Base-by-base conservation (phyloP, 2,113 vertebrate species). In the Clarias gariepinus region DNA sequence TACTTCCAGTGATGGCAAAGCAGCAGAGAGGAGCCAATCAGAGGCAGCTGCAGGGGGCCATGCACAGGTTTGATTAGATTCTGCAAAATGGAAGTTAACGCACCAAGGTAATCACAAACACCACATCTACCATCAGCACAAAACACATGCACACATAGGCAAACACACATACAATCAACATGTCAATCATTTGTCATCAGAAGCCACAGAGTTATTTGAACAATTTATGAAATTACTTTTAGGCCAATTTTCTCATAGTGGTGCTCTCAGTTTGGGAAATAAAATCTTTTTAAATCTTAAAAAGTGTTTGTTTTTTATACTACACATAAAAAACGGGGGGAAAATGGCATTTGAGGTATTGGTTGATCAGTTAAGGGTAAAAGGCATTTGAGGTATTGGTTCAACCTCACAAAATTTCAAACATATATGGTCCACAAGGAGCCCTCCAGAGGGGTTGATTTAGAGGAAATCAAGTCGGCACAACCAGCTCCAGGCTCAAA, bases 41-140 rank as follows among this genome's bases (percentile, higher is more conserved):
- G 77, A 84, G 58, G 53, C 76, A 88, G 74, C 89, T 69, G 33
- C 76, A 57, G 89, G 87, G 85, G 86, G 82, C 69, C 81, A 84
- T 52, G 87, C 76, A 81, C 82, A 47, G 79, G 84, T 66, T 78
- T 90, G 89, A 90, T 90, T 90, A 88, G 89, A 86, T 88, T 88
- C 76, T 1, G 55, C 77, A 81, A 86, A 86, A 85, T 88, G 84
- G 47, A 76, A 84, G 83, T 88, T 87, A 86, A 83, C 84, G 58
- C 66, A 81, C 87, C 60, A 61, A 84, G 47, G 74, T 84, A 88
- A 89, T 89, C 81, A 89, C 58, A 87, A 85, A 82, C 69, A 85
- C 63, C 61, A 68, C 87, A 89, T 85, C 68, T 79, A 60, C 82
- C 78, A 80, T 82, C 84, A 87, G 84, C 28, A 63, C 77, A 87